Evolutionary conservation across 1,140 invertebrate genomes (phyloP).

Genomic region (Bombus breviceps): DNA sequence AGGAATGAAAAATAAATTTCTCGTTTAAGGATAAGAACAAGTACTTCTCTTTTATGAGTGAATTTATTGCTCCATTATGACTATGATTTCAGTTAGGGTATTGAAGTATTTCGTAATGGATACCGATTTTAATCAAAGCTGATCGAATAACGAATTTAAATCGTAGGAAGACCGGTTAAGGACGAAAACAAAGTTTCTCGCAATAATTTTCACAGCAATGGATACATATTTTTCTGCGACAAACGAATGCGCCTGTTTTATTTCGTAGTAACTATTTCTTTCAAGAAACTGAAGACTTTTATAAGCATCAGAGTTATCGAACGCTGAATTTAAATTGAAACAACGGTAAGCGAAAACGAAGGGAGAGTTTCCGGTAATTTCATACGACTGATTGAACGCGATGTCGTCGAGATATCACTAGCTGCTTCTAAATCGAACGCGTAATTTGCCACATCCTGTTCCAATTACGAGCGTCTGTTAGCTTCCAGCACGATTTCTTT

Average conservation of each 20-base stretch:
- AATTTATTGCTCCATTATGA: background rate
- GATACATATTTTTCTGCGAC: too few relatives aligned
- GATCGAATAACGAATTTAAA: too few relatives aligned
- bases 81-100: too few relatives aligned
- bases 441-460: conserved; percentile 69
- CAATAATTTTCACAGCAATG: too few relatives aligned
- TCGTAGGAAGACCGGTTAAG: too few relatives aligned
- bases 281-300: background rate
- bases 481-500: conserved; percentile 9
- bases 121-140: too few relatives aligned
- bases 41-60: background rate
- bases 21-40: background rate
- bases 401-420: conserved; percentile 71
- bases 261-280: too few relatives aligned
- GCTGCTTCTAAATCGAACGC: conserved; percentile 57
- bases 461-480: conserved; percentile 71
- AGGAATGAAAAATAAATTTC: too few relatives aligned
- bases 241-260: too few relatives aligned
- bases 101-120: too few relatives aligned
- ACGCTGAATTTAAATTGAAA: conserved; percentile 1
- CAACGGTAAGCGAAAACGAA: conserved; percentile 7
- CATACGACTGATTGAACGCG: conserved; percentile 41
- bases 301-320: background rate
- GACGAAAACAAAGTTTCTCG: too few relatives aligned
- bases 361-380: conserved; percentile 41